Percentiles rank a stretch among this genome's conserved stretches.
Evolutionary conservation across 1,140 invertebrate species (phyloP).

Genomic region (Eurosta solidaginis): DNA sequence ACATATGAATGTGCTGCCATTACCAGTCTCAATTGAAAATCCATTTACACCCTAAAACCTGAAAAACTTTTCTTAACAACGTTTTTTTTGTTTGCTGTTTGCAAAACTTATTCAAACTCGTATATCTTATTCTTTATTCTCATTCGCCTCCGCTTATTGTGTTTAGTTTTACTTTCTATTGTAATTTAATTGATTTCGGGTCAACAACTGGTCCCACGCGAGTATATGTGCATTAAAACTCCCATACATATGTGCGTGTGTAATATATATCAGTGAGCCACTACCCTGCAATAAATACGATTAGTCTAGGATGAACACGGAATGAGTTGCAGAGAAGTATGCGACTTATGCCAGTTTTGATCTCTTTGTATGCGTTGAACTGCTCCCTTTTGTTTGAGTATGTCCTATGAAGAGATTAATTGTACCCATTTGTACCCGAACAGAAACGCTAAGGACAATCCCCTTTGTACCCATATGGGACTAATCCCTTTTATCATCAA

Average conservation of each 20-base stretch:
- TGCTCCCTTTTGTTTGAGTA: too few relatives aligned
- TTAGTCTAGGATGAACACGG: too few relatives aligned
- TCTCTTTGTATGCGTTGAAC: too few relatives aligned
- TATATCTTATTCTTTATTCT: background rate
- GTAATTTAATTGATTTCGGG: slow-evolving; percentile 28
- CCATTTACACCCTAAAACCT: slow-evolving; percentile 1
- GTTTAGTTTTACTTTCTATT: slow-evolving; percentile 26
- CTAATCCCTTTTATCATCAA: too few relatives aligned
- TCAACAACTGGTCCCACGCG: slow-evolving; percentile 11
- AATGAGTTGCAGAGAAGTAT: too few relatives aligned
- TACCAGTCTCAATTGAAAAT: background rate
- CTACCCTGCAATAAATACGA: too few relatives aligned
- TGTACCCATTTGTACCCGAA: too few relatives aligned
- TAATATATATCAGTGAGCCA: background rate
- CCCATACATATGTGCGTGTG: background rate
- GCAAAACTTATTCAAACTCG: slow-evolving; percentile 19
- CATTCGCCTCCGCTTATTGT: background rate
- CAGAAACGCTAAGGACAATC: too few relatives aligned
- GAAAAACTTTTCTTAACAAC: background rate
- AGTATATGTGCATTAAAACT: too few relatives aligned
- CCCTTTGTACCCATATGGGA: too few relatives aligned
- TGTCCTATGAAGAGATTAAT: too few relatives aligned
- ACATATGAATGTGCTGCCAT: background rate
- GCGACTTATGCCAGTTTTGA: too few relatives aligned
- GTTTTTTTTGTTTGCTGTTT: background rate